phyloP scores from a whole-genome alignment of 2,113 vertebrate species.

The Mungos mungo region DNA sequence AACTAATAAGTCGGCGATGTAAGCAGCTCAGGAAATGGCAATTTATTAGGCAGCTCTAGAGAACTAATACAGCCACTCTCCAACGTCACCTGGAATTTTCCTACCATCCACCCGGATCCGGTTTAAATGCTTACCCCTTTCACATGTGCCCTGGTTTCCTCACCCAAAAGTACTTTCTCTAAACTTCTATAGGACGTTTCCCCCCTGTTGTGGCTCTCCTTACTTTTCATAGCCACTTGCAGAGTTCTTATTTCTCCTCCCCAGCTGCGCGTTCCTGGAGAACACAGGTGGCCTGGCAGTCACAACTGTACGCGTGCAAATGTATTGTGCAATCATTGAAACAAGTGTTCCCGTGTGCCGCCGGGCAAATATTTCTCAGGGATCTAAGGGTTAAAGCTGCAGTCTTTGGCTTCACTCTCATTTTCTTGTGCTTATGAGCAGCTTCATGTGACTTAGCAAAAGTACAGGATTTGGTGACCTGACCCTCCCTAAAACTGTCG shows the following conservation, averaged over 20 bases:
- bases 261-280: neutral
- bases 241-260: neutral
- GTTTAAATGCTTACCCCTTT: neutral
- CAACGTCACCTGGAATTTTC: neutral
- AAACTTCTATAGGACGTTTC: neutral
- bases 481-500: neutral
- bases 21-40: neutral
- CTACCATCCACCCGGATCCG: neutral
- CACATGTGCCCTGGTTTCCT: neutral
- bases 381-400: neutral
- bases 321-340: neutral
- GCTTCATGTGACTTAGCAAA: neutral
- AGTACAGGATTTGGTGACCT: neutral
- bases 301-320: neutral
- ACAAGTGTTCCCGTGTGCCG: neutral
- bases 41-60: neutral
- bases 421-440: neutral
- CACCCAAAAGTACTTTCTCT: neutral
- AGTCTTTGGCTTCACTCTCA: neutral
- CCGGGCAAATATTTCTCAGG: neutral
- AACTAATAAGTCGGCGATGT: neutral
- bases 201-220: neutral
- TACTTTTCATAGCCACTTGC: neutral
- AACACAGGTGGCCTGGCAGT: neutral
- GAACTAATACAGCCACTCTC: neutral